Conservation (phyloP, 2,888 invertebrate genomes). For the Drosophila ochracea region DNA sequence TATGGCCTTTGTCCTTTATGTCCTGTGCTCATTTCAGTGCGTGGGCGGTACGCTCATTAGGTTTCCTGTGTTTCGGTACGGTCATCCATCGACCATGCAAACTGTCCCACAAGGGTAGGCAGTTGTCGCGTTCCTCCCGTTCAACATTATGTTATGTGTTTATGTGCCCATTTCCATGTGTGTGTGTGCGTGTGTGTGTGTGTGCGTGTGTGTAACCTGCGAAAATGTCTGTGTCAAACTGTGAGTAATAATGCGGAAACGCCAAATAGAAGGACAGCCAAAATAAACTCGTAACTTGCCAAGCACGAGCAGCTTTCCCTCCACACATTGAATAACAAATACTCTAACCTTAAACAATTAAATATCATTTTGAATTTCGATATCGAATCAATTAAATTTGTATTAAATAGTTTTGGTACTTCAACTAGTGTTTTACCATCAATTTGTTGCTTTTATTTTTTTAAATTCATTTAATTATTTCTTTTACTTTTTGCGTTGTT, state of each 20-base stretch:
- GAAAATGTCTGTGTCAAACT: constrained; percentile 74
- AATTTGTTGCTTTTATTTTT: neutral
- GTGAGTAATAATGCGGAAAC: constrained; percentile 77
- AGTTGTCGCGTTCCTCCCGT: constrained; percentile 63
- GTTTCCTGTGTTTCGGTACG: constrained; percentile 41
- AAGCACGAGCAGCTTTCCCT: neutral
- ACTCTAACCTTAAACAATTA: constrained; percentile 9
- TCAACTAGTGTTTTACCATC: too few species aligned
- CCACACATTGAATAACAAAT: constrained; percentile 12
- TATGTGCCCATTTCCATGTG: constrained; percentile 47
- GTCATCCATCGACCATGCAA: constrained; percentile 48
- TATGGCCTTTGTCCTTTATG: constrained; percentile 11
- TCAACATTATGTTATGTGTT: constrained; percentile 56
- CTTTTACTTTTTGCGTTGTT: too few species aligned
- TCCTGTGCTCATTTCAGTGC: constrained; percentile 50
- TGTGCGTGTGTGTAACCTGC: constrained; percentile 53
- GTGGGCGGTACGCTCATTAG: constrained; percentile 76
- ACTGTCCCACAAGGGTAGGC: constrained; percentile 72
- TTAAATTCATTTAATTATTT: neutral
- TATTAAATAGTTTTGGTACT: neutral
- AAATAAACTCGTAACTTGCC: constrained; percentile 63
- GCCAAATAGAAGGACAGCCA: constrained; percentile 47
- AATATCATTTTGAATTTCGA: neutral
- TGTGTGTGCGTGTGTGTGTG: constrained; percentile 17
- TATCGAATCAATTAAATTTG: neutral